Base-by-base conservation (phyloP, 2,113 vertebrate species). In the Labeo rohita region DNA sequence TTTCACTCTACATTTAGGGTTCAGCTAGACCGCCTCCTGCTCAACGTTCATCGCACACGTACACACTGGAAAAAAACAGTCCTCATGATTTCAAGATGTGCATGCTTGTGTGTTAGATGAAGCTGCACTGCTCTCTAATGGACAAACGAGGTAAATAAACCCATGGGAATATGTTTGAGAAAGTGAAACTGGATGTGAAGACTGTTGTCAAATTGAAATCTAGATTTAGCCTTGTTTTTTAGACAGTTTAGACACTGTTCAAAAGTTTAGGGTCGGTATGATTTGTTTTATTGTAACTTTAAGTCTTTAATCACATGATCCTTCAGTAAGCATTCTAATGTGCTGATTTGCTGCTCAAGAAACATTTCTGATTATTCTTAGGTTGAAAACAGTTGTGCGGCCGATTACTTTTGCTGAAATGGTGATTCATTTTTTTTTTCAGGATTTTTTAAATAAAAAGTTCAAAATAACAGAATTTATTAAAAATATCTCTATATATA, bases 121-220 rank as follows among this genome's bases (percentile, higher is more conserved):
- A 73, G 54, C 65, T 80, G 66, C 76, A 36, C 83, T 56, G 66
- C 76, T 49, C 83, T 56, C 54, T 74, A 70, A 50, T 85, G 84
- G 84, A 16, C 63, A 34, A 28, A 52, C 43, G 1, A 8, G 36
- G 77, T 12, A 63, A 80, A 63, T 63, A 23, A 79, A 23, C n/a
- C 74, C 34, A 70, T 34, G 1, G 23, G 28, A 65, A 65, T 9
- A 47, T 3, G 56, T 2, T 9, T 59, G 56, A 59, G 18, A 59
- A n/a, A 59, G 18, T 59, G 56, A n/a, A 59, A 59, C 18, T 59
- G 56, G 8, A 59, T 59, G 56, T 18, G 2, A 56, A 56, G 54
- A 56, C 56, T 59, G 0, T 54, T 54, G 28, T 28, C 28, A 15
- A 4, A 52, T 52, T 50, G 49, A 50, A 3, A 10, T 52, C 13